Conservation (phyloP, 2,888 invertebrate species). For the Tachina fera region DNA sequence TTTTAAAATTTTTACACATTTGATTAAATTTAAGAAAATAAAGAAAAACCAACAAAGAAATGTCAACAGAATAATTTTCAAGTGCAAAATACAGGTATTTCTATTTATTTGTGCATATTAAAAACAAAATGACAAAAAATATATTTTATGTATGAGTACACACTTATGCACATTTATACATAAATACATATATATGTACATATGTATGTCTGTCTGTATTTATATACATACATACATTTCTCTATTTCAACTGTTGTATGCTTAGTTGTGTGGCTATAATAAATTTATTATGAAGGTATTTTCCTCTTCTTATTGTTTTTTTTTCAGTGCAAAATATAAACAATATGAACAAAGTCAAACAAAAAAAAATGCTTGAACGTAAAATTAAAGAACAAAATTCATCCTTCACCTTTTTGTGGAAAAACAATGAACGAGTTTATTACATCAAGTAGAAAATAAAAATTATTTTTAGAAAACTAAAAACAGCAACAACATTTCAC, state of each 20-base stretch:
- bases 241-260: conserved; percentile 1
- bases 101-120: not conserved
- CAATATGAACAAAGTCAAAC: conserved; percentile 7
- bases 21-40: conserved; percentile 13
- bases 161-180: not conserved
- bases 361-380: not conserved
- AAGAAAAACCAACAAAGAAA: conserved; percentile 47
- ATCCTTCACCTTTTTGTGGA: conserved; percentile 71
- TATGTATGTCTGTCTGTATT: not conserved
- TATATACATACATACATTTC: not conserved
- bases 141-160: not conserved
- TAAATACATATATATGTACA: not conserved
- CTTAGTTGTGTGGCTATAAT: conserved; percentile 30
- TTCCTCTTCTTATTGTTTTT: not conserved
- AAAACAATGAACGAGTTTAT: conserved; percentile 54
- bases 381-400: conserved; percentile 59
- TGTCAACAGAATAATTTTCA: conserved; percentile 69
- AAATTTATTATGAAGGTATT: conserved; percentile 46
- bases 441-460: conserved; percentile 61
- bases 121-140: conserved; percentile 19
- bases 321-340: not conserved
- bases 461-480: conserved; percentile 55
- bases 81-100: conserved; percentile 68
- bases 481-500: not conserved
- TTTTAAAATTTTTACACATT: not conserved